Evolutionary conservation across 1,140 invertebrate species (phyloP).

Genomic region (Parapsyche elsis): DNA sequence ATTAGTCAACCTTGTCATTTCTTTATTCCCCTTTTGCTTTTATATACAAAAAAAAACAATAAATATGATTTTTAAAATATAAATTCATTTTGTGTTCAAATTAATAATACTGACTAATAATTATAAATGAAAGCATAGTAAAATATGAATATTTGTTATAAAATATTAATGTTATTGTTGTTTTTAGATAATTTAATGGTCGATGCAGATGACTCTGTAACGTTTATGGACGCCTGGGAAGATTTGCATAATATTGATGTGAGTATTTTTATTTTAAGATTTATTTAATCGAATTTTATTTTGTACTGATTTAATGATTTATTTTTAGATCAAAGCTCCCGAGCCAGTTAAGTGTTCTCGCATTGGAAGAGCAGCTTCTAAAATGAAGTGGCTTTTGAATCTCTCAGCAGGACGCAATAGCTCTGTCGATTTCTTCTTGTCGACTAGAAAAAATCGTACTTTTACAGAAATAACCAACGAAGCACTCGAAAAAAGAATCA

Average conservation of each 20-base stretch:
- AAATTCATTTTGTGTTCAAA: too few relatives aligned
- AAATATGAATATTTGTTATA: not conserved
- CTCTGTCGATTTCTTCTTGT: constrained; percentile 59
- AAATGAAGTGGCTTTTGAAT: constrained; percentile 56
- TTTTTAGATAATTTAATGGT: not conserved
- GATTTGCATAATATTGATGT: not conserved
- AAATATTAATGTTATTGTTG: not conserved
- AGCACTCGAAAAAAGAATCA: not conserved
- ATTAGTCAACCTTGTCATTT: too few relatives aligned
- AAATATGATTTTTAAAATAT: too few relatives aligned
- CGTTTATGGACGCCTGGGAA: not conserved
- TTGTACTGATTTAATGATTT: too few relatives aligned
- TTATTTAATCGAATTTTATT: not conserved
- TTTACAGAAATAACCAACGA: not conserved
- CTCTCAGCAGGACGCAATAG: constrained; percentile 50
- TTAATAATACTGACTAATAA: too few relatives aligned
- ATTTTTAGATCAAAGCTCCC: too few relatives aligned
- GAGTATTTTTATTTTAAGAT: not conserved
- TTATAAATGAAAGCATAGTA: too few relatives aligned
- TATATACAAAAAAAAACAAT: too few relatives aligned
- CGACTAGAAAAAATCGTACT: constrained; percentile 55
- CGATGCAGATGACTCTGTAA: not conserved
- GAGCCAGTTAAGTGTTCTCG: constrained; percentile 4
- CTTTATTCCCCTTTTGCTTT: too few relatives aligned
- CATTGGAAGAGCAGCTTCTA: constrained; percentile 22